Conservation (phyloP, 1,140 invertebrate species). For the Tigriopus japonicus region DNA sequence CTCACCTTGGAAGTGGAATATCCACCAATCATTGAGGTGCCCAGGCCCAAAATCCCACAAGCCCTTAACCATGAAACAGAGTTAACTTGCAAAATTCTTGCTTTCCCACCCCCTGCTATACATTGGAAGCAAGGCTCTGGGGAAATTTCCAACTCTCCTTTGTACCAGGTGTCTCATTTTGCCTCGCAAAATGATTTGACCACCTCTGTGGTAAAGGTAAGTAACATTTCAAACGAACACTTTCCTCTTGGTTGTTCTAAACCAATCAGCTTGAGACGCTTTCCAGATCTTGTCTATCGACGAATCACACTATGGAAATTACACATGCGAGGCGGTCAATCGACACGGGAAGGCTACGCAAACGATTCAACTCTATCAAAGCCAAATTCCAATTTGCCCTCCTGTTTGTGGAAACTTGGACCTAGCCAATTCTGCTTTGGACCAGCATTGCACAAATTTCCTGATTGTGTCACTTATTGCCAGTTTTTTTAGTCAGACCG, state of each 20-base stretch:
- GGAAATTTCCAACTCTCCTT: not conserved
- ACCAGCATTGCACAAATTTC: too few species aligned
- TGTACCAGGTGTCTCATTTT: constrained; percentile 3
- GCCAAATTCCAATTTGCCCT: constrained; percentile 6
- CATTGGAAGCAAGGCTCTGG: not conserved
- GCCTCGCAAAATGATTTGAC: not conserved
- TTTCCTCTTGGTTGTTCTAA: too few species aligned
- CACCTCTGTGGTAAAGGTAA: not conserved
- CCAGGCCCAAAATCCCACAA: not conserved
- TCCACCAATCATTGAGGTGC: not conserved
- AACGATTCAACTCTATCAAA: not conserved
- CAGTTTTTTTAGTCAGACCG: too few species aligned
- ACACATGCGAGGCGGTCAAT: constrained; percentile 4
- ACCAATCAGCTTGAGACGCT: too few species aligned
- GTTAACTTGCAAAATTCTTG: not conserved
- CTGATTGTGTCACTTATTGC: too few species aligned
- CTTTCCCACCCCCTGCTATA: not conserved
- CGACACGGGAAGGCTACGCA: not conserved
- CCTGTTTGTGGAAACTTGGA: not conserved
- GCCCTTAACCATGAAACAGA: not conserved
- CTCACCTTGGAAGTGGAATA: not conserved
- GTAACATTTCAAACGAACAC: too few species aligned
- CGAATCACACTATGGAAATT: not conserved
- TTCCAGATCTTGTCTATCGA: too few species aligned
- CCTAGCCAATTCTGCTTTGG: not conserved